phyloP scores from a whole-genome alignment of 2,797 vertebrate genomes.

The Hyperoplus lanceolatus region DNA sequence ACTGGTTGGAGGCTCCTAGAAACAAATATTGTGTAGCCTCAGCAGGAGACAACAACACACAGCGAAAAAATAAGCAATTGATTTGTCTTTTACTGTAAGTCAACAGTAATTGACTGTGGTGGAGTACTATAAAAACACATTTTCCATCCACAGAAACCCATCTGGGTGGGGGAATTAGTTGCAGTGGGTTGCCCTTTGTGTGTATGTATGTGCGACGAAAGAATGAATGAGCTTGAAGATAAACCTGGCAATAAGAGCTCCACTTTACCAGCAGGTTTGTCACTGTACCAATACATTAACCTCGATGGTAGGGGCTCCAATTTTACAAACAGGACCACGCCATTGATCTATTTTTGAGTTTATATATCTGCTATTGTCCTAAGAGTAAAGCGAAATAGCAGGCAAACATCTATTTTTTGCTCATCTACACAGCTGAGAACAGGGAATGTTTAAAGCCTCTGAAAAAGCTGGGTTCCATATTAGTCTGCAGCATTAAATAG shows the following conservation, averaged over 20 bases:
- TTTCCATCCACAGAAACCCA: slow-evolving; percentile 53
- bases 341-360: slow-evolving; percentile 29
- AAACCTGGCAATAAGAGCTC: slow-evolving; percentile 21
- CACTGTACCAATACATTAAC: slow-evolving; percentile 35
- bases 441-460: background rate
- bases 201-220: slow-evolving; percentile 34
- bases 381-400: slow-evolving; percentile 3
- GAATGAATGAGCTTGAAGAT: slow-evolving; percentile 16
- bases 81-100: slow-evolving; percentile 76
- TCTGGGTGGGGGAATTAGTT: slow-evolving; percentile 54
- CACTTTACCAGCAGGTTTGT: slow-evolving; percentile 37
- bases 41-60: slow-evolving; percentile 63
- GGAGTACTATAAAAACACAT: slow-evolving; percentile 65
- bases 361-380: slow-evolving; percentile 17
- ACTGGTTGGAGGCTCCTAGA: slow-evolving; percentile 52
- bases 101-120: slow-evolving; percentile 76
- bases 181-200: slow-evolving; percentile 49
- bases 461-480: background rate
- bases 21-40: slow-evolving; percentile 61
- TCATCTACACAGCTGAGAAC: background rate
- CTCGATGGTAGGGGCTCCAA: slow-evolving; percentile 25
- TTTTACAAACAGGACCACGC: slow-evolving; percentile 23
- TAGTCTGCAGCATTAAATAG: background rate
- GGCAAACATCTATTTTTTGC: background rate
- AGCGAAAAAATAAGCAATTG: slow-evolving; percentile 59